Base-by-base conservation (phyloP, 2,113 vertebrate genomes). In the Micronisus gabar region DNA sequence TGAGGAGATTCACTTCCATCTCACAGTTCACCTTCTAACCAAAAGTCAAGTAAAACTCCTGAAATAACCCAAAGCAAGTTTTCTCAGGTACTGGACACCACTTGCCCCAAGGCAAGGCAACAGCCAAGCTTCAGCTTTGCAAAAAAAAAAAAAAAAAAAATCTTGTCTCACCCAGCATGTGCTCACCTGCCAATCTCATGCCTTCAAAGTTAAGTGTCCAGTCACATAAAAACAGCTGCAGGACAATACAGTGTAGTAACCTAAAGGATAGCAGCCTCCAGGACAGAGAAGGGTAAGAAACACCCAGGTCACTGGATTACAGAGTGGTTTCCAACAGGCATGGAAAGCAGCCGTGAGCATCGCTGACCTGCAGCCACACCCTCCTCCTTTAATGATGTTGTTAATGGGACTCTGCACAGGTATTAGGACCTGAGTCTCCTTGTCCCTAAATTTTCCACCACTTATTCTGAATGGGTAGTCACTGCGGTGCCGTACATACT, bases 71-170 rank as follows among this genome's bases (percentile, higher is more conserved):
- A 83, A 53, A 87, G n/a, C 50, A 36, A 61, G 40, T 59, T 48
- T 29, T 59, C 41, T 36, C 72, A 18, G 63, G 38, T 29, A 47
- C 20, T 48, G 52, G 55, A 61, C 5, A 2, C 26, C 18, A 23
- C 59, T 22, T 67, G 15, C 50, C 75, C 10, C 48, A 30, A 61
- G 32, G 71, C 67, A 50, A 86, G 18, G 65, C 59, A 72, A 74
- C 4, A 78, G 62, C 43, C 50, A 59, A 86, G 58, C n/a, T 73
- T 52, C 67, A 66, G n/a, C 52, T 68, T 27, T 1, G 2, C 3
- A 93, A 81, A 89, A 63, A 86, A 79, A 82, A 81, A 89, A 63
- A 86, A 79, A 82, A 93, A 81, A 89, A 63, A 86, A 79, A 82
- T 79, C 87, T 79, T 38, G 65, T 40, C 81, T 81, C 72, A n/a